Evolutionary conservation across 35 echinoderm and acorn worm genomes (phyloP).

Genomic region (Diadema setosum): DNA sequence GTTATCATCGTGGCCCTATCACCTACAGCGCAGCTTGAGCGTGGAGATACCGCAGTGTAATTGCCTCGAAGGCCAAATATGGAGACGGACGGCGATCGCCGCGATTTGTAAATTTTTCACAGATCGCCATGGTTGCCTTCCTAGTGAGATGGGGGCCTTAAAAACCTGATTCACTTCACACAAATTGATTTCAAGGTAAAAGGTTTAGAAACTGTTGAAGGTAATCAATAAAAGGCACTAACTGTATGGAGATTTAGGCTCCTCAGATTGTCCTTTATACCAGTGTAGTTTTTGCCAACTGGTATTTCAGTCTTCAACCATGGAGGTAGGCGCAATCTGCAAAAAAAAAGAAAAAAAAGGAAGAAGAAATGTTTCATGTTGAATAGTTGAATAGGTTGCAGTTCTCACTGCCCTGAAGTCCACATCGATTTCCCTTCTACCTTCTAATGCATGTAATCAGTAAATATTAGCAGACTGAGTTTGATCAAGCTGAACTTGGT

Average conservation of each 20-base stretch:
- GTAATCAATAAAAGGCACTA: no score
- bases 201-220: no score
- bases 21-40: no score
- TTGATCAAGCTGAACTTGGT: background rate
- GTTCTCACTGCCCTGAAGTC: background rate
- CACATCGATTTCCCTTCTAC: background rate
- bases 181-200: no score
- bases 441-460: background rate
- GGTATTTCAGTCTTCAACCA: conserved; percentile 99
- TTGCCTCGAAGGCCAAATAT: no score
- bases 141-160: no score
- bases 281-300: conserved; percentile 83
- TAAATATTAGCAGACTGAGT: background rate
- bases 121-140: background rate
- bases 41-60: no score
- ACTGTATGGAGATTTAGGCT: conserved; percentile 89
- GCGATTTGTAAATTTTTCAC: background rate
- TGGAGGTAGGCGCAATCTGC: conserved; percentile 87
- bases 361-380: background rate
- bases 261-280: conserved; percentile 73
- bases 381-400: background rate
- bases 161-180: background rate
- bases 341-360: background rate
- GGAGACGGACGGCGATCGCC: no score
- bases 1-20: no score